Conservation (phyloP, 2,113 vertebrate species). For the Danionella cerebrum region DNA sequence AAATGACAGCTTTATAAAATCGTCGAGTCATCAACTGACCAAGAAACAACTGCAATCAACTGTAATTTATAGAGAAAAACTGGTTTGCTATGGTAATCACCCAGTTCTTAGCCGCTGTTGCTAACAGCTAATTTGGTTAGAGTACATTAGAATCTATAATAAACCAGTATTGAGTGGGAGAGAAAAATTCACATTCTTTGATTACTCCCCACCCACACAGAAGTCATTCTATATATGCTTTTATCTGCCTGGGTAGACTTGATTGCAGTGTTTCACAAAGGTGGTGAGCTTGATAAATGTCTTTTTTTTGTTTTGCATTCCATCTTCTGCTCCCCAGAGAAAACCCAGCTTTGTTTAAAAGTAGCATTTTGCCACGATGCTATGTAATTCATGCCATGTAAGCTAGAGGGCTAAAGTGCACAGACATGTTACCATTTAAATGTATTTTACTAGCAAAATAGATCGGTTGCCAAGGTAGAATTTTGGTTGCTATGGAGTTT, state of each 20-base stretch:
- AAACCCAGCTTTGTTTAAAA: too few relatives aligned
- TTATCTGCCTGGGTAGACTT: neutral
- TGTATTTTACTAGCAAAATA: too few relatives aligned
- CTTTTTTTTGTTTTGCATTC: too few relatives aligned
- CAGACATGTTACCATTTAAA: too few relatives aligned
- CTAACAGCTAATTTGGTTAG: slow-evolving; percentile 12
- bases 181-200: slow-evolving; percentile 15
- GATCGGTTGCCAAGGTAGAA: too few relatives aligned
- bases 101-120: neutral
- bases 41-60: neutral
- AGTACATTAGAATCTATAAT: neutral
- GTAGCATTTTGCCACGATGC: too few relatives aligned
- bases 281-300: too few relatives aligned
- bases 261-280: slow-evolving; percentile 6
- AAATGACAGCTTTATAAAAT: too few relatives aligned
- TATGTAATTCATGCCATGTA: too few relatives aligned
- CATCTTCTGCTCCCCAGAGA: too few relatives aligned
- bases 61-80: neutral
- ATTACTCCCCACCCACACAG: slow-evolving; percentile 26
- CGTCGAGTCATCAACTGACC: neutral
- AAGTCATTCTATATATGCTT: slow-evolving; percentile 23
- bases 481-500: too few relatives aligned
- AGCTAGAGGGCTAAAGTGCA: too few relatives aligned
- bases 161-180: slow-evolving; percentile 27
- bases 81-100: neutral